These are phyloP conservation scores for Diogma glabrata DNA, from an alignment of 2,888 invertebrate genomes.

Conservation along the genomic window DNA sequence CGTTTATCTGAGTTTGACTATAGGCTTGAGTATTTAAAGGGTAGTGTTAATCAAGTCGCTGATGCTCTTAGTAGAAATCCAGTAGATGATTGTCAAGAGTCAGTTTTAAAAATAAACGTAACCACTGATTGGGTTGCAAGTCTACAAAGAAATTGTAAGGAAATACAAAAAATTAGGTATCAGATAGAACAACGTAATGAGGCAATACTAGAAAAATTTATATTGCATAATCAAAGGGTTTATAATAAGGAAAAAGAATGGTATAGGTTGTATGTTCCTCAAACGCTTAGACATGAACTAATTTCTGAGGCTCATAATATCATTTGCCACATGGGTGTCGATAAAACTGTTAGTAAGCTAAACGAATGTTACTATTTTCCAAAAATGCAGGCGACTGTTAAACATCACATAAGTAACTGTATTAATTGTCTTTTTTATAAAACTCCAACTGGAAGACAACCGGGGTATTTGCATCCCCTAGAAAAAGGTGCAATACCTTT, in stretches of 20 bases:
- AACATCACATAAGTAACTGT: not conserved
- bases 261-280: not conserved
- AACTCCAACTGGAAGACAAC: not conserved
- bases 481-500: not conserved
- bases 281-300: too few species aligned
- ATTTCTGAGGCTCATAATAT: not conserved
- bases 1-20: too few species aligned
- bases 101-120: too few species aligned
- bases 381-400: not conserved
- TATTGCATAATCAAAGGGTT: too few species aligned
- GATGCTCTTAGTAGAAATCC: too few species aligned
- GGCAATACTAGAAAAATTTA: not conserved
- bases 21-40: too few species aligned
- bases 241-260: not conserved
- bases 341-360: not conserved
- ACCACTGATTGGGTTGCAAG: too few species aligned
- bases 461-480: not conserved
- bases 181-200: too few species aligned
- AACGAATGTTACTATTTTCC: not conserved
- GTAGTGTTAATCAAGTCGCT: too few species aligned
- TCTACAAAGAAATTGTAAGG: not conserved
- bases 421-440: not conserved
- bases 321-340: too few species aligned
- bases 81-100: too few species aligned
- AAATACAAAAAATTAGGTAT: not conserved